A percentile compares a stretch with the other conserved stretches of the same genome.
Conservation (phyloP, 2,113 vertebrate species). For the Chiloscyllium plagiosum region DNA sequence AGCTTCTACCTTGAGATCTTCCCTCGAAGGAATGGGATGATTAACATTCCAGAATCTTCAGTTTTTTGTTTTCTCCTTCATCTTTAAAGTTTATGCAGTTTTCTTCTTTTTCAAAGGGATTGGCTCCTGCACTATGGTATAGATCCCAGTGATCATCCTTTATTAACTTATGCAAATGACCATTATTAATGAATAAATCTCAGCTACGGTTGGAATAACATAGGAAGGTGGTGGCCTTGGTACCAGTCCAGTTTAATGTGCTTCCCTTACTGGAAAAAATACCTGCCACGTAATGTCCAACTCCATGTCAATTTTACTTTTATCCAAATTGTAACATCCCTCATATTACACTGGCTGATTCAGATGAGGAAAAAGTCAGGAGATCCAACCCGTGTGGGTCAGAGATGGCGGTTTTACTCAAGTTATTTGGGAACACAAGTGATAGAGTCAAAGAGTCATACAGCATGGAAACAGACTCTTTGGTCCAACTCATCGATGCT, state of each 20-base stretch:
- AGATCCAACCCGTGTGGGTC: neutral
- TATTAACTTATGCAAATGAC: neutral
- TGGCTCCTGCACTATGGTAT: neutral
- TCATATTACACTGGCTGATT: neutral
- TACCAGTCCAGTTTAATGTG: no score
- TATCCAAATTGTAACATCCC: neutral
- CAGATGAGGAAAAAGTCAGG: neutral
- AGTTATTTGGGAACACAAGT: neutral
- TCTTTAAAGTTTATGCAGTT: neutral
- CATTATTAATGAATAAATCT: neutral
- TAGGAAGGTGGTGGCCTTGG: no score
- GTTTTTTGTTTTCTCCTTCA: neutral
- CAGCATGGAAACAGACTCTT: no score
- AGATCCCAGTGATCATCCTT: neutral
- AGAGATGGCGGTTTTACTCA: neutral
- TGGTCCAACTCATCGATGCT: no score
- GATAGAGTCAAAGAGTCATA: no score
- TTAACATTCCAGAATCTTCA: neutral
- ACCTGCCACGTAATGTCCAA: neutral
- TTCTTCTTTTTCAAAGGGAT: neutral
- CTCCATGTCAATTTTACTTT: neutral
- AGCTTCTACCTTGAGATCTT: neutral
- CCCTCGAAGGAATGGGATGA: neutral
- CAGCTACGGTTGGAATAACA: neutral
- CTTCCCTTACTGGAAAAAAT: no score